A percentile compares a stretch with the other conserved stretches of the same genome.
Evolutionary conservation across 2,113 vertebrate genomes (phyloP).

Genomic region (Noturus placidus): DNA sequence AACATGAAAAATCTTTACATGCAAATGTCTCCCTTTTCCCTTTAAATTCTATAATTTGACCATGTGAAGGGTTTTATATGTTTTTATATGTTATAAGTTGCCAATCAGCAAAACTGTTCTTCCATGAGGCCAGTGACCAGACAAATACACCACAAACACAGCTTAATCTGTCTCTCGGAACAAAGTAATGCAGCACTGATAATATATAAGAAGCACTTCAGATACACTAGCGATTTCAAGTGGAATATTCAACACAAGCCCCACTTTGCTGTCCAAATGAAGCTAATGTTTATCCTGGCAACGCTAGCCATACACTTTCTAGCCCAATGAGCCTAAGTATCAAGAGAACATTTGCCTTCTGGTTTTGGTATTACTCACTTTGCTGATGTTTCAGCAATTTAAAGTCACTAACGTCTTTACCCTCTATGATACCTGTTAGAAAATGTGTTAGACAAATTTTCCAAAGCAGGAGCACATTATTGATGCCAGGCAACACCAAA

Average conservation of each 20-base stretch:
- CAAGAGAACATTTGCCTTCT: constrained; percentile 12
- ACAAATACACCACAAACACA: background rate
- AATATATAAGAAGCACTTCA: background rate
- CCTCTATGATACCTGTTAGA: background rate
- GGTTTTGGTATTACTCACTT: constrained; percentile 7
- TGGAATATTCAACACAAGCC: constrained; percentile 16
- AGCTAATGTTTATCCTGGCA: constrained; percentile 71
- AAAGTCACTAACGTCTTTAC: background rate
- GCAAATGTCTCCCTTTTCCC: background rate
- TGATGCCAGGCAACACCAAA: constrained; percentile 10
- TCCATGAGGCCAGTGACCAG: constrained; percentile 61
- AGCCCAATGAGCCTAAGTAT: background rate
- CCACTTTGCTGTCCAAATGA: constrained; percentile 52
- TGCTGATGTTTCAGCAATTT: constrained; percentile 4
- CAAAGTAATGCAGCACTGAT: background rate
- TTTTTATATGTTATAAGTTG: background rate
- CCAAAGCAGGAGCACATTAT: background rate
- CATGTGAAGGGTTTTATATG: too few species aligned
- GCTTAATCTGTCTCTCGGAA: background rate
- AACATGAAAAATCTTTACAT: background rate
- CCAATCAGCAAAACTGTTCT: constrained; percentile 62
- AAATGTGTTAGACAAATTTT: background rate
- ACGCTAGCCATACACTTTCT: constrained; percentile 36
- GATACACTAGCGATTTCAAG: background rate
- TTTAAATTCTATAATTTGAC: background rate